phyloP scores from a whole-genome alignment of 2,113 vertebrate genomes.

The Struthidea cinerea region DNA sequence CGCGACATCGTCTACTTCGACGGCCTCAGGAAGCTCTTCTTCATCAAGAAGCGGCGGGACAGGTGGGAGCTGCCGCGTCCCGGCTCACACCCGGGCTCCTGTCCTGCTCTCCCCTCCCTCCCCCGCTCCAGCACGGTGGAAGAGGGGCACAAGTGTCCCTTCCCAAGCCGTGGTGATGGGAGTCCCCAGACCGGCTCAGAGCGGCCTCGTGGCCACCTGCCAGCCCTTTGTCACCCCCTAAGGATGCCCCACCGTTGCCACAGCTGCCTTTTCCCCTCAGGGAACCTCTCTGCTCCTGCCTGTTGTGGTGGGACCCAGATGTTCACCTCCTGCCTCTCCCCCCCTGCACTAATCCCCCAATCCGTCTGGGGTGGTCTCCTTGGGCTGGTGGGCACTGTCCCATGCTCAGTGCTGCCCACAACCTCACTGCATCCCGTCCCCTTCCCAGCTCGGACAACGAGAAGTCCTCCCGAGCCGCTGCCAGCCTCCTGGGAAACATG shows the following conservation, averaged over 20 bases:
- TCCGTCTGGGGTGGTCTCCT: not conserved
- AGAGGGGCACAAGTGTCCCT: not conserved
- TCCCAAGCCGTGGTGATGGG: not conserved
- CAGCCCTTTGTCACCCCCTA: not conserved
- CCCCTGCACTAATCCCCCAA: fast-evolving
- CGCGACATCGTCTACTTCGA: constrained; percentile 89
- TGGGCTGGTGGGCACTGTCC: not conserved
- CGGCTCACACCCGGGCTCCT: fast-evolving
- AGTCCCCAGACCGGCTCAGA: not conserved
- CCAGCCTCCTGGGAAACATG: constrained; percentile 90
- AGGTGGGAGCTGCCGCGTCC: constrained; percentile 62
- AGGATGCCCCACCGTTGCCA: fast-evolving
- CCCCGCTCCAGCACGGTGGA: fast-evolving
- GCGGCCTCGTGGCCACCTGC: not conserved
- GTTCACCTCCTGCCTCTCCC: not conserved
- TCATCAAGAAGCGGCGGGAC: constrained; percentile 87
- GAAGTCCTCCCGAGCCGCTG: constrained; percentile 81
- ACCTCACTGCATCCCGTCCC: not conserved
- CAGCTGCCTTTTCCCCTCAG: not conserved
- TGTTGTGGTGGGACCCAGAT: not conserved
- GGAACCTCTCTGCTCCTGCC: not conserved
- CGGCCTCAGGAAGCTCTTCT: constrained; percentile 88
- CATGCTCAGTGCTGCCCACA: fast-evolving
- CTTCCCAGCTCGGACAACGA: constrained; percentile 69
- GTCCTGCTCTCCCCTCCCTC: not conserved